Conservation (phyloP, 2,888 invertebrate genomes). For the Amblyjoppa fuscipennis region DNA sequence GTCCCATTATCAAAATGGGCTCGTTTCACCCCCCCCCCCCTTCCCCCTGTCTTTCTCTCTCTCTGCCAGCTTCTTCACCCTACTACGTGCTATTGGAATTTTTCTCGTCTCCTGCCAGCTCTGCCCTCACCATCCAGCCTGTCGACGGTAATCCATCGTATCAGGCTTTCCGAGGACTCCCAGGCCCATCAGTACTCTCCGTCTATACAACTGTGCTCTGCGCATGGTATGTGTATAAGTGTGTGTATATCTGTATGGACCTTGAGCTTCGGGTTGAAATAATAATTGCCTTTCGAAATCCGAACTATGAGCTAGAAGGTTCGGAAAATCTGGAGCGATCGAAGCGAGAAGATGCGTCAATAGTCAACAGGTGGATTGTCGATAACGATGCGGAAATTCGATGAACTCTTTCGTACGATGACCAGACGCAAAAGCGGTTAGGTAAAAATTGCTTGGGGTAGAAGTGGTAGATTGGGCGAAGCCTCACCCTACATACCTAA, state of each 20-base stretch:
- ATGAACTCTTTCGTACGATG: conserved; percentile 44
- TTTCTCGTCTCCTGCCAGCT: conserved; percentile 73
- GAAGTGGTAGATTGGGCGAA: background rate
- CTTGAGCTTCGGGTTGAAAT: conserved; percentile 24
- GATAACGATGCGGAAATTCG: conserved; percentile 19
- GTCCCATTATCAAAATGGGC: conserved; percentile 84
- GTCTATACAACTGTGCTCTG: background rate
- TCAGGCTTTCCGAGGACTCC: conserved; percentile 48
- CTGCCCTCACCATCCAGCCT: conserved; percentile 47
- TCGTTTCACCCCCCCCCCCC: conserved; percentile 79
- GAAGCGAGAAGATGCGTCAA: conserved; percentile 53
- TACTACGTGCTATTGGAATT: conserved; percentile 77
- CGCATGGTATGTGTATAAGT: background rate
- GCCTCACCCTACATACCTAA: background rate
- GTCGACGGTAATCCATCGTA: conserved; percentile 62
- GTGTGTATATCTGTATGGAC: background rate
- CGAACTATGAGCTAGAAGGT: conserved; percentile 22
- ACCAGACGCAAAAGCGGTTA: conserved; percentile 23
- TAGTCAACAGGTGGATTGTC: conserved; percentile 71
- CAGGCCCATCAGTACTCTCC: conserved; percentile 39
- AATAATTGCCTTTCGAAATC: conserved; percentile 52
- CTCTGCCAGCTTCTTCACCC: conserved; percentile 73
- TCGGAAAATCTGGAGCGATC: background rate
- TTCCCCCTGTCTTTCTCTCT: background rate
- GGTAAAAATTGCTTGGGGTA: background rate